phyloP scores from a whole-genome alignment of 2,888 invertebrate species.

The Smittia aterrima region DNA sequence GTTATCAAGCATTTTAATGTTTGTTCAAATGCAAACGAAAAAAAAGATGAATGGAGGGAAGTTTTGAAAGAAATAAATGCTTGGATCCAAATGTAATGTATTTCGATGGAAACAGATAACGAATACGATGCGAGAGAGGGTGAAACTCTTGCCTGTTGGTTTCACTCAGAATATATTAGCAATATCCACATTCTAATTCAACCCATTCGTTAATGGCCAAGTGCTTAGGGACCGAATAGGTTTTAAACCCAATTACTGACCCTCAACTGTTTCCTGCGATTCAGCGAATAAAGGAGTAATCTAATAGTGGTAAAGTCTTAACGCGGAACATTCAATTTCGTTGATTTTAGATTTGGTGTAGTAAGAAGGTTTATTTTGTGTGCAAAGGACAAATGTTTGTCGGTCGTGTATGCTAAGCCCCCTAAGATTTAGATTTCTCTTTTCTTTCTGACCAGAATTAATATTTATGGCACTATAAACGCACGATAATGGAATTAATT shows the following conservation, averaged over 20 bases:
- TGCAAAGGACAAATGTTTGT: neutral
- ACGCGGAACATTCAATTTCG: neutral
- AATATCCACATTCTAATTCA: slow-evolving; percentile 33
- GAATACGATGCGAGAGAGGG: neutral
- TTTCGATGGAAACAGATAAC: slow-evolving; percentile 30
- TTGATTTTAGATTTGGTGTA: neutral
- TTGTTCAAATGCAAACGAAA: slow-evolving; percentile 8
- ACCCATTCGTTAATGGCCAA: slow-evolving; percentile 27
- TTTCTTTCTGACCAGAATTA: slow-evolving; percentile 25
- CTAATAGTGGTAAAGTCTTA: neutral
- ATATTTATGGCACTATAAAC: slow-evolving; percentile 39
- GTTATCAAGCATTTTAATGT: slow-evolving; percentile 36
- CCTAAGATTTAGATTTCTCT: neutral
- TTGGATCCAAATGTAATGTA: slow-evolving; percentile 25
- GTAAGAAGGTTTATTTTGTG: neutral
- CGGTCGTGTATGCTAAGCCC: neutral
- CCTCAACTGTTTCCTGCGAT: neutral
- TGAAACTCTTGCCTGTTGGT: neutral
- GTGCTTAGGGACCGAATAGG: neutral
- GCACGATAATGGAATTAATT: slow-evolving; percentile 39
- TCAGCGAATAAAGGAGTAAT: neutral
- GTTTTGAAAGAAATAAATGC: neutral
- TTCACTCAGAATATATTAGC: slow-evolving; percentile 26
- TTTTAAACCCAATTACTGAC: slow-evolving; percentile 31
- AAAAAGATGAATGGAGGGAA: neutral